Conservation (phyloP, 2,797 vertebrate genomes). For the Tragopan temminckii region DNA sequence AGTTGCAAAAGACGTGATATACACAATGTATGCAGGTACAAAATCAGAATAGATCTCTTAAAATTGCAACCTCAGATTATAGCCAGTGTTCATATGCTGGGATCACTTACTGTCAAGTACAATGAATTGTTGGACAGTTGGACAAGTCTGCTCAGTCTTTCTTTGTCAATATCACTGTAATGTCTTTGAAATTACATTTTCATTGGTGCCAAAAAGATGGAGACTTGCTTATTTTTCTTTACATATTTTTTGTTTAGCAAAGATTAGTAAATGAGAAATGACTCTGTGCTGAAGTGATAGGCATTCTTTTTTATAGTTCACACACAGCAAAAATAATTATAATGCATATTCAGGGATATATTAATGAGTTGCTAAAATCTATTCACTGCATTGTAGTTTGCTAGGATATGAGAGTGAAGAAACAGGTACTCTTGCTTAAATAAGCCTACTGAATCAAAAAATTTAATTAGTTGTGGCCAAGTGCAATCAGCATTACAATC, state of each 20-base stretch:
- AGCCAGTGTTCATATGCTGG: background rate
- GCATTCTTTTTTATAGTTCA: background rate
- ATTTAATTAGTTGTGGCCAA: background rate
- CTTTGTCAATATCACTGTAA: background rate
- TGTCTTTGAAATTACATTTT: background rate
- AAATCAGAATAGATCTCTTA: background rate
- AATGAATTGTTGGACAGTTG: too few relatives aligned
- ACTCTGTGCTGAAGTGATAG: background rate
- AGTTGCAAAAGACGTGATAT: background rate
- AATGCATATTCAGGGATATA: background rate
- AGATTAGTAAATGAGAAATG: background rate
- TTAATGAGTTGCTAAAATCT: background rate
- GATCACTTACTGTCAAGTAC: background rate
- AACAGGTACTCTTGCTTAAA: background rate
- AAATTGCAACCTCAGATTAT: background rate
- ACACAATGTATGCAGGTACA: background rate
- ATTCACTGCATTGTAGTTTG: background rate
- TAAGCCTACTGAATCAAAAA: background rate
- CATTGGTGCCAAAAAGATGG: background rate
- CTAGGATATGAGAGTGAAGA: background rate
- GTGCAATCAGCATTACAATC: background rate
- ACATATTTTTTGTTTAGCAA: background rate
- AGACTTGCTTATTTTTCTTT: background rate
- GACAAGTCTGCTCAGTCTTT: background rate
- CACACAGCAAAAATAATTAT: background rate